phyloP scores from a whole-genome alignment of 1,140 invertebrate genomes.

The Diplogasteroides magnus region DNA sequence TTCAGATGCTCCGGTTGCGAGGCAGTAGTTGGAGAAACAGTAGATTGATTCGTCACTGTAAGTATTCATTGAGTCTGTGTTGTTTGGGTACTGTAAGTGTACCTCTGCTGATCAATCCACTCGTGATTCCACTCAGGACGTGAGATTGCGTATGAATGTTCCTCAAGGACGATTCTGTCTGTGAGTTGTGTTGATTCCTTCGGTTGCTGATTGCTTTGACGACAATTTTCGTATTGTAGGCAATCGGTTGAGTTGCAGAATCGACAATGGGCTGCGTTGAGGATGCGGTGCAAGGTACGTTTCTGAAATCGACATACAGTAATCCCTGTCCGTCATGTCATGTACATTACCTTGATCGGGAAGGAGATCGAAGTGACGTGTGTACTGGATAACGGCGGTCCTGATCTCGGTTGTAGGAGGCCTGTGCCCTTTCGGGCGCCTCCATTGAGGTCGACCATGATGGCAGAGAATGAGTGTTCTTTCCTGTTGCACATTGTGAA shows the following conservation, averaged over 20 bases:
- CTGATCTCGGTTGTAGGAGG: too few relatives aligned
- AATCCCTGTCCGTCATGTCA: not conserved
- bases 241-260: not conserved
- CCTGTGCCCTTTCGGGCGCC: too few relatives aligned
- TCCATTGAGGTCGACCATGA: not conserved
- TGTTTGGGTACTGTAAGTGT: too few relatives aligned
- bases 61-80: not conserved
- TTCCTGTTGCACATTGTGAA: not conserved
- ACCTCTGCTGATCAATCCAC: not conserved
- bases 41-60: not conserved
- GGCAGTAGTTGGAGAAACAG: not conserved
- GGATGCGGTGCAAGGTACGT: not conserved
- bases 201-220: not conserved
- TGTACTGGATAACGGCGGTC: not conserved
- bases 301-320: not conserved
- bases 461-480: not conserved
- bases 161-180: not conserved
- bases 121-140: too few relatives aligned
- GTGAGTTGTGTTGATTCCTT: not conserved
- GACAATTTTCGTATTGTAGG: not conserved
- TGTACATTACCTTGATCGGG: not conserved
- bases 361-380: not conserved
- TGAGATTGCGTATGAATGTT: too few relatives aligned
- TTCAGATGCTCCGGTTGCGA: not conserved
- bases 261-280: not conserved